Percentiles rank a stretch among this genome's conserved stretches.
Evolutionary conservation across 2,888 invertebrate genomes (phyloP).

Genomic region (Autographa pulchrina): DNA sequence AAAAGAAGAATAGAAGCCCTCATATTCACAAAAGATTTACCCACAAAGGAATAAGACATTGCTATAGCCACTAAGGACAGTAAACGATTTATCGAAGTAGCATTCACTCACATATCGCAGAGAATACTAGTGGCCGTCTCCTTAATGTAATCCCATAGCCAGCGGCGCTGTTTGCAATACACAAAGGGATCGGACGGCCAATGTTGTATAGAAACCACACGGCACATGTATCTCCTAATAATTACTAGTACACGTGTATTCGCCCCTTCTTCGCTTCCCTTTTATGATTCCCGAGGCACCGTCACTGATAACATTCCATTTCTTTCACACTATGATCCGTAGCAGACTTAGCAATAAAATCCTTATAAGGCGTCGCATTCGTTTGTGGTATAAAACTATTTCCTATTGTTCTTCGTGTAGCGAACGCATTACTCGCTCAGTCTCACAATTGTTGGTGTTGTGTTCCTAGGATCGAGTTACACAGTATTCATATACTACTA

Average conservation of each 20-base stretch:
- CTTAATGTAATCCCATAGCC: constrained; percentile 2
- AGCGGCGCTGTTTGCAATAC: constrained; percentile 3
- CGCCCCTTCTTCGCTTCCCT: not conserved
- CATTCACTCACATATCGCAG: constrained; percentile 1
- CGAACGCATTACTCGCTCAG: constrained; percentile 39
- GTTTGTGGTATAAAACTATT: constrained; percentile 27
- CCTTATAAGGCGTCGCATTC: constrained; percentile 15
- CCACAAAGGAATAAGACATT: not conserved
- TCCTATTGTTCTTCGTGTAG: constrained; percentile 28
- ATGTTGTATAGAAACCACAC: constrained; percentile 5
- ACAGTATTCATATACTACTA: constrained; percentile 58
- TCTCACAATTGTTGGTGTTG: constrained; percentile 46
- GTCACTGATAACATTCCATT: constrained; percentile 14
- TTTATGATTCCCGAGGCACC: not conserved
- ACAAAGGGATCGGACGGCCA: not conserved
- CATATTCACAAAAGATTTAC: not conserved
- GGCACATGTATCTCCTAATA: not conserved
- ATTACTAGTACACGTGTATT: constrained; percentile 10
- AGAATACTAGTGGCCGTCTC: not conserved
- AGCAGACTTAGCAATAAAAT: constrained; percentile 2
- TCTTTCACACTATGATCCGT: not conserved
- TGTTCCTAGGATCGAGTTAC: constrained; percentile 58
- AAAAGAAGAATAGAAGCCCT: not conserved
- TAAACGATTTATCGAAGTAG: constrained; percentile 3
- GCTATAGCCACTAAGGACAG: not conserved